Base-by-base conservation (phyloP, 2,113 vertebrate species). In the Trematocara variabile region DNA sequence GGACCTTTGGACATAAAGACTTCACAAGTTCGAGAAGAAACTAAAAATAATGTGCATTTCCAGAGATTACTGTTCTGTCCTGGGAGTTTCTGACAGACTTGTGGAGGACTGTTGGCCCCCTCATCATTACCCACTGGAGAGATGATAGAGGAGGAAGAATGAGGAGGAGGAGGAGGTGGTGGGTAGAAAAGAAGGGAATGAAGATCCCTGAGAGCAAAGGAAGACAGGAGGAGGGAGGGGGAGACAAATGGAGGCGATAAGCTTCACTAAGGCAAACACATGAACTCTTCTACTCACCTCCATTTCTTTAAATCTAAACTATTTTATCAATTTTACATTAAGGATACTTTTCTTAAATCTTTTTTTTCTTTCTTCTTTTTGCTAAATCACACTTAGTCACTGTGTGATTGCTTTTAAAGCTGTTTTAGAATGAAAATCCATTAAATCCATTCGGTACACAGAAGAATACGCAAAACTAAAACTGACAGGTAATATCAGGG, bases 81-180 rank as follows among this genome's bases (percentile, higher is more conserved):
- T 68, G 90, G 90, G 91, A 92, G 83, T 52, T 88, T 90, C 68
- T 90, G 88, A 86, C 80, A 86, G 88, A 39, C 81, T 78, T 65
- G 68, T 65, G 54, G 60, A 86, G 85, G 84, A 82, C 79, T 63
- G 28, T 88, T 88, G 88, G 52, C 83, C 89, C 70, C 80, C 80
- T 77, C 82, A 92, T 92, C 85, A 91, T 92, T 86, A 65, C 85
- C 86, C 93, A 78, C 88, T 6, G 33, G 80, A 89, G 88, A 80
- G 79, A 80, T 55, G 81, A 39, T 30, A 56, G 34, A 75, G 55
- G 60, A 70, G 30, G 80, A 55, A 25, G 52, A 56, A 53, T 30
- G 22, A 46, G 20, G 50, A 58, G 63, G 80, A 46, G 60, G 80
- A 39, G 34, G 56, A 33, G 63, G 81, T 11, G 60, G 63, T 16